Conservation (phyloP, 2,797 vertebrate genomes). For the Pseudochromis fuscus region DNA sequence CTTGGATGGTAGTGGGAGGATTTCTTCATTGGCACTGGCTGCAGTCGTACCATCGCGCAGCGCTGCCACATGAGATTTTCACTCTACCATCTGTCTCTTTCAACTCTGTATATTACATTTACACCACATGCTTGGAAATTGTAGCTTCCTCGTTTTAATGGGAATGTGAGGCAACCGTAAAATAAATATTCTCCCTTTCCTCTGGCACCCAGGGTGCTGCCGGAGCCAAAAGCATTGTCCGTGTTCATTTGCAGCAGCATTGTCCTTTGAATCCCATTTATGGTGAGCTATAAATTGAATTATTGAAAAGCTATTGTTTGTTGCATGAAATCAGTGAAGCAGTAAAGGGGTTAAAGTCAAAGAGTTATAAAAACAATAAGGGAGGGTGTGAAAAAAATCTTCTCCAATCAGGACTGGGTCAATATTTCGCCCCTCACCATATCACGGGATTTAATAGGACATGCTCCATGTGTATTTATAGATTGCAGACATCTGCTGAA, state of each 20-base stretch:
- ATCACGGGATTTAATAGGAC: constrained; percentile 83
- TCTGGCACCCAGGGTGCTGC: constrained; percentile 60
- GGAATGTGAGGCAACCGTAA: constrained; percentile 81
- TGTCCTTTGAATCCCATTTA: constrained; percentile 83
- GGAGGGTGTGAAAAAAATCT: constrained; percentile 79
- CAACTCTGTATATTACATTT: constrained; percentile 77
- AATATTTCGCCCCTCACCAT: constrained; percentile 78
- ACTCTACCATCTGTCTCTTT: constrained; percentile 85
- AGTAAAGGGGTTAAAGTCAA: constrained; percentile 84
- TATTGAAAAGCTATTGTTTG: constrained; percentile 86
- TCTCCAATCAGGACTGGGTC: constrained; percentile 81
- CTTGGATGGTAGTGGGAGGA: constrained; percentile 67
- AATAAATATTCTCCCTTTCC: constrained; percentile 78
- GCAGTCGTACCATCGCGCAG: constrained; percentile 73
- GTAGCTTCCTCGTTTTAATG: constrained; percentile 81
- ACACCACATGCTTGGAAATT: constrained; percentile 76
- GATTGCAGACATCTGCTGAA: constrained; percentile 78
- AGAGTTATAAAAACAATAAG: constrained; percentile 83
- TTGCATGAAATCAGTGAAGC: constrained; percentile 81
- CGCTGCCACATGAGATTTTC: constrained; percentile 80
- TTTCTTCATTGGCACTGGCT: constrained; percentile 75
- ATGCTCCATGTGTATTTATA: constrained; percentile 85
- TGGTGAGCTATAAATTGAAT: constrained; percentile 83
- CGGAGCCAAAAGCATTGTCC: constrained; percentile 64
- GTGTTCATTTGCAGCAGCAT: constrained; percentile 76